Base-by-base conservation (phyloP, 1,140 invertebrate genomes). In the Zaprionus taronus region DNA sequence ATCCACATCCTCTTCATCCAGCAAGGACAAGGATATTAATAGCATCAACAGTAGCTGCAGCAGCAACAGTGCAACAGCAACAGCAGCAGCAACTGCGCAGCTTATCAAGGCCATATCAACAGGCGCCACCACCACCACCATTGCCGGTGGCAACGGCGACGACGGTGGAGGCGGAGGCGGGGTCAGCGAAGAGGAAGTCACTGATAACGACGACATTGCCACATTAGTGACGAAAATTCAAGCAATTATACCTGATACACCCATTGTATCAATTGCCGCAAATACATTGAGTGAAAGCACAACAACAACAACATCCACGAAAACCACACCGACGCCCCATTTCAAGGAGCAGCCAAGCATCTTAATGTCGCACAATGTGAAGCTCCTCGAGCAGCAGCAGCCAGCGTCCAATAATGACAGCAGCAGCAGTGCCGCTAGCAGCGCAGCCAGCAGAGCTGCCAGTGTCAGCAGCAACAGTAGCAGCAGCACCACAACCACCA, bases 191-290 rank as follows among this genome's bases (percentile, higher is more conserved):
- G 47, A 47, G 7, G 66, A 60, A 5, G 15, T 15, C 22, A 34
- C n/a, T 15, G 44, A 64, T 57, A 72, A 28, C 9, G 68, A 76
- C 53, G 68, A 76, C 44, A 72, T 72, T 63, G 74, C 69, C 38
- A 77, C 63, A 62, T 57, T 77, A 71, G 67, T 68, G 20, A 68
- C 75, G 34, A 73, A 85, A 49, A 78, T 85, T 26, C 82, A 89
- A 57, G 79, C 87, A 28, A 84, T 91, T 51, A 91, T 91, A 66
- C 90, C 89, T 26, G 89, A 91, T 70, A 92, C 91, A 38, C 91
- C 91, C 34, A 92, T 92, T 75, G 91, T 92, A 20, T 92, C 91
- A 11, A 92, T 92, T 78, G 91, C 91, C 51, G 77, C 84, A 69
- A 85, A 89, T 15, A 86, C 84, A 53, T 81, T 92, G 72, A 92